Conservation (phyloP, 2,888 invertebrate genomes). For the Epicampocera succincta region DNA sequence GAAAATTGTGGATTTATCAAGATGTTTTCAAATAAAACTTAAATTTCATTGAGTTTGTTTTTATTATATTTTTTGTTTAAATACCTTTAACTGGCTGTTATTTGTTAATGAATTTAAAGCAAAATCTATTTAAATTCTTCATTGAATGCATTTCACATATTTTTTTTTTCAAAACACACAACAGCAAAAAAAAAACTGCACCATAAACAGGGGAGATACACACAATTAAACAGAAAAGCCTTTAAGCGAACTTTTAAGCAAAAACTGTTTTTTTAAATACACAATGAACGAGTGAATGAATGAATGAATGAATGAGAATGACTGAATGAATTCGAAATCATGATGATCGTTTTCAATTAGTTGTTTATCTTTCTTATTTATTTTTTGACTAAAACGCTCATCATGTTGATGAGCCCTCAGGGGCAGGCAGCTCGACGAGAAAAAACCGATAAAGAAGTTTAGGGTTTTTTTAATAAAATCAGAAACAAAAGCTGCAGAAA, state of each 20-base stretch:
- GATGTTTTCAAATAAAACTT: slow-evolving; percentile 36
- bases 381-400: slow-evolving; percentile 20
- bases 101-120: slow-evolving; percentile 32
- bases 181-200: too few species aligned
- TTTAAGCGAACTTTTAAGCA: slow-evolving; percentile 30
- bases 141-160: slow-evolving; percentile 49
- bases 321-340: slow-evolving; percentile 13
- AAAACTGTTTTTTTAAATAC: slow-evolving; percentile 48
- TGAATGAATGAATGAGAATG: slow-evolving; percentile 27
- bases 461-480: not conserved
- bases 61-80: not conserved
- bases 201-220: slow-evolving; percentile 51
- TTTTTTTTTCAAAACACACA: not conserved
- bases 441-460: slow-evolving; percentile 29
- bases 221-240: slow-evolving; percentile 60
- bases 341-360: slow-evolving; percentile 34
- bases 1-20: slow-evolving; percentile 37
- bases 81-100: slow-evolving; percentile 20
- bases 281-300: slow-evolving; percentile 29
- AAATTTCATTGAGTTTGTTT: slow-evolving; percentile 27
- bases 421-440: slow-evolving; percentile 29
- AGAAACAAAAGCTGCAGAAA: not conserved
- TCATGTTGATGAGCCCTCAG: slow-evolving; percentile 48
- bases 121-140: slow-evolving; percentile 35
- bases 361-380: not conserved